Evolutionary conservation across 1,140 invertebrate genomes (phyloP).

Genomic region (Latrodectus geometricus): DNA sequence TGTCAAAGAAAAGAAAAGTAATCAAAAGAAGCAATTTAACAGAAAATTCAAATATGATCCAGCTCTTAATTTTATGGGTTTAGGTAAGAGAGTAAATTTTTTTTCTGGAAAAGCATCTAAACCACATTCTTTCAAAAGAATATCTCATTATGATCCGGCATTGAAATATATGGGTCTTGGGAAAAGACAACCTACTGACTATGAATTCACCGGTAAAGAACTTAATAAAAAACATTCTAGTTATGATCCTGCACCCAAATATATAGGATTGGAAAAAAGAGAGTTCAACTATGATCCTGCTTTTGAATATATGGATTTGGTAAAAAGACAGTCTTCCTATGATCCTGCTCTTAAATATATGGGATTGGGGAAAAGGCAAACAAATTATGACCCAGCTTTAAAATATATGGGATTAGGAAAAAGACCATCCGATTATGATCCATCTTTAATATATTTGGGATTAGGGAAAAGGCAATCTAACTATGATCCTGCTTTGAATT

Average conservation of each 20-base stretch:
- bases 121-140: background rate
- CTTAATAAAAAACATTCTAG: background rate
- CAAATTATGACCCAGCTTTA: conserved; percentile 2
- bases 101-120: background rate
- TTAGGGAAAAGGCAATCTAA: conserved; percentile 5
- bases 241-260: conserved; percentile 7
- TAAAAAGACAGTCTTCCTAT: background rate
- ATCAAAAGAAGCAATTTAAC: no score
- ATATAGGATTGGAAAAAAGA: conserved; percentile 20
- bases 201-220: background rate
- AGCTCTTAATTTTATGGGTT: conserved; percentile 27
- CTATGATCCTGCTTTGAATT: conserved; percentile 20
- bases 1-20: no score
- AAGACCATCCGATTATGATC: background rate
- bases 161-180: conserved; percentile 29
- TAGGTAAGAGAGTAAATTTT: conserved; percentile 11
- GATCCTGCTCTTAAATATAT: conserved; percentile 23
- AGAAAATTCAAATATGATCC: conserved; percentile 26
- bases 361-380: conserved; percentile 5
- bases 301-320: conserved; percentile 21
- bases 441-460: background rate
- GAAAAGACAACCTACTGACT: background rate
- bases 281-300: conserved; percentile 1
- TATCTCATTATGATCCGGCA: conserved; percentile 1
- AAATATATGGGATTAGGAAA: conserved; percentile 33